These are phyloP conservation scores for Hydropsyche betteni DNA, from an alignment of 2,888 invertebrate species.

Conservation along the genomic window DNA sequence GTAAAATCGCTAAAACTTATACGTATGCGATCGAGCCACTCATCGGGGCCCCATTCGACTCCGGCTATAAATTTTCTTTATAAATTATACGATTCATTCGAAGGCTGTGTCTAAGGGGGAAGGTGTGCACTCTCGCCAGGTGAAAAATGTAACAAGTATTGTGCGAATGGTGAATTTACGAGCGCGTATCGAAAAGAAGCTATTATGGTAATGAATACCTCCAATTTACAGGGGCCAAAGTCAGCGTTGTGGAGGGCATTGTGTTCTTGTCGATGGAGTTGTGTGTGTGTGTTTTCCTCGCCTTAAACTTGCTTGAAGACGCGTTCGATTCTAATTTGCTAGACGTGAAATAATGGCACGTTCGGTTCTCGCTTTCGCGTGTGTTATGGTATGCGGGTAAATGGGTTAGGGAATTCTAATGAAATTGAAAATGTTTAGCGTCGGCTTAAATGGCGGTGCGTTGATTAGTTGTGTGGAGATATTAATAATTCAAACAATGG, in stretches of 20 bases:
- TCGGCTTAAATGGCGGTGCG: too few relatives aligned
- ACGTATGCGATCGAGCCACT: background rate
- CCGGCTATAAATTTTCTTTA: constrained; percentile 37
- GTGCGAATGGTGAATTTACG: constrained; percentile 40
- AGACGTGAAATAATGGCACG: constrained; percentile 11
- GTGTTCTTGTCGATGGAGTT: background rate
- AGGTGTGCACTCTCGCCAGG: constrained; percentile 9
- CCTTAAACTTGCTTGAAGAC: background rate
- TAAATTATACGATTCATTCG: constrained; percentile 41
- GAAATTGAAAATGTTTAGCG: too few relatives aligned
- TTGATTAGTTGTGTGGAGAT: too few relatives aligned
- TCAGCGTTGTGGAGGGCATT: constrained; percentile 2
- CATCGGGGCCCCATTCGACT: constrained; percentile 20
- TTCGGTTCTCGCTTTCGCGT: background rate
- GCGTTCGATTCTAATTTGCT: constrained; percentile 23
- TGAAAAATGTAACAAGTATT: constrained; percentile 40
- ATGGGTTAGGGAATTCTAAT: too few relatives aligned
- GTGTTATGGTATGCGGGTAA: background rate
- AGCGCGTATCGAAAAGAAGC: constrained; percentile 38
- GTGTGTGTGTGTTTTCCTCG: background rate
- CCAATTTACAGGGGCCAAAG: constrained; percentile 30
- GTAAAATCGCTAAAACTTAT: background rate
- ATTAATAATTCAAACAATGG: too few relatives aligned
- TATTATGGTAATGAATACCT: constrained; percentile 41
- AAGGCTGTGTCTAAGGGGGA: constrained; percentile 4